A percentile compares a stretch with the other conserved stretches of the same genome.
Conservation (phyloP, 2,888 invertebrate genomes). For the Strigamia maritima region DNA sequence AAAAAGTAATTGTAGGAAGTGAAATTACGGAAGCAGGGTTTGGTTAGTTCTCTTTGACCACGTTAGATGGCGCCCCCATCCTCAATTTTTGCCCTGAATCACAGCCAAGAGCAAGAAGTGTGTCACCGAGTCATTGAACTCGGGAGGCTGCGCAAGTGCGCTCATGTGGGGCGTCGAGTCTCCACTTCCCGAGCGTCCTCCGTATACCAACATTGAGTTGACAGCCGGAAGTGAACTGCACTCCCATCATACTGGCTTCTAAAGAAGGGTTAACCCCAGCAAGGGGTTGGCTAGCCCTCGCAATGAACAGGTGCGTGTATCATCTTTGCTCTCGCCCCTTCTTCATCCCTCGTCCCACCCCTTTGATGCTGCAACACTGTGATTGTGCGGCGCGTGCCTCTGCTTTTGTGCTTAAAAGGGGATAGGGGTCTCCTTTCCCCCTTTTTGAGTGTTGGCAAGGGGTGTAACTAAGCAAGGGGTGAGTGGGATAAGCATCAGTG, state of each 20-base stretch:
- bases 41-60: constrained; percentile 15
- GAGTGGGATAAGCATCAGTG: constrained; percentile 13
- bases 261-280: constrained; percentile 1
- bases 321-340: background rate
- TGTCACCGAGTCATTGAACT: constrained; percentile 43
- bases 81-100: constrained; percentile 35
- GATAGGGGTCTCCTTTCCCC: background rate
- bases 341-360: constrained; percentile 14
- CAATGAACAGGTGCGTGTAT: constrained; percentile 20
- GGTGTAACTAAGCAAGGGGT: constrained; percentile 15
- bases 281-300: background rate
- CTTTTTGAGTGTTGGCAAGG: constrained; percentile 7
- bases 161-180: constrained; percentile 22
- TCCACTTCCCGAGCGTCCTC: constrained; percentile 3
- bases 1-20: background rate
- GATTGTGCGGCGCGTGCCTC: background rate
- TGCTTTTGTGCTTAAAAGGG: background rate
- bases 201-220: background rate
- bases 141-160: constrained; percentile 35
- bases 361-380: background rate
- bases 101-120: constrained; percentile 39
- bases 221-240: background rate
- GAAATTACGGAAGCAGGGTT: constrained; percentile 16
- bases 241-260: background rate
- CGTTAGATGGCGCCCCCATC: constrained; percentile 22